These are phyloP conservation scores for Aphelenchoides fujianensis DNA, from an alignment of 1,140 invertebrate genomes.

Conservation along the genomic window DNA sequence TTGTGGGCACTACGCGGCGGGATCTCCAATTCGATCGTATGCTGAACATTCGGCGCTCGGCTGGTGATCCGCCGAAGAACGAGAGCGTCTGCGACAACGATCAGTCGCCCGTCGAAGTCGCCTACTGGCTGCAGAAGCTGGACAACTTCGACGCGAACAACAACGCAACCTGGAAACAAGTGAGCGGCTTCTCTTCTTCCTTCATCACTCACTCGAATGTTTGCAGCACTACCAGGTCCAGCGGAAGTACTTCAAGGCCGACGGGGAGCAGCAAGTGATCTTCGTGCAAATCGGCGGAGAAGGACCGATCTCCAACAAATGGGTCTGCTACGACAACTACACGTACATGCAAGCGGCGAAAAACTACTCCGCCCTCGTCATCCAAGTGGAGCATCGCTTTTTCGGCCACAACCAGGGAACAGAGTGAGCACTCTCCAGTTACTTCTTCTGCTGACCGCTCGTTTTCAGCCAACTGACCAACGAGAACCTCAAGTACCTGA, in stretches of 20 bases:
- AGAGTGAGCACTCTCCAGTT: not conserved
- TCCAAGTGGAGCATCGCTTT: slow-evolving; percentile 19
- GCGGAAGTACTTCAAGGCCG: not conserved
- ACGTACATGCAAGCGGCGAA: not conserved
- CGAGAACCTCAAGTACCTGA: slow-evolving; percentile 8
- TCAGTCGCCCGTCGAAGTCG: not conserved
- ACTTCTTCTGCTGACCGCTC: not conserved
- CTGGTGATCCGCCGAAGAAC: not conserved
- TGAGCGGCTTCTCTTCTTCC: not conserved
- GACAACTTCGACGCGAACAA: not conserved
- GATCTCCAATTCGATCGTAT: not conserved
- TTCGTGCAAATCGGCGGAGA: not conserved
- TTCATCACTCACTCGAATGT: not conserved
- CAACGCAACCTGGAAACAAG: not conserved
- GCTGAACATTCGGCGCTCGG: not conserved
- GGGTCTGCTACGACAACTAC: slow-evolving; percentile 12
- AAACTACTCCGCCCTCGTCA: not conserved
- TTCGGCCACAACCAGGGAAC: not conserved
- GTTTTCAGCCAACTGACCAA: not conserved
- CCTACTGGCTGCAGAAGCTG: not conserved
- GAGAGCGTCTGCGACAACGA: not conserved
- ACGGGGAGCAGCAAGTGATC: not conserved
- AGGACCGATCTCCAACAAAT: not conserved
- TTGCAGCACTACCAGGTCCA: slow-evolving; percentile 38
- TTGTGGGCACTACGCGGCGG: not conserved